These are phyloP conservation scores for Hyla sarda DNA, from an alignment of 2,113 vertebrate genomes.

Conservation along the genomic window DNA sequence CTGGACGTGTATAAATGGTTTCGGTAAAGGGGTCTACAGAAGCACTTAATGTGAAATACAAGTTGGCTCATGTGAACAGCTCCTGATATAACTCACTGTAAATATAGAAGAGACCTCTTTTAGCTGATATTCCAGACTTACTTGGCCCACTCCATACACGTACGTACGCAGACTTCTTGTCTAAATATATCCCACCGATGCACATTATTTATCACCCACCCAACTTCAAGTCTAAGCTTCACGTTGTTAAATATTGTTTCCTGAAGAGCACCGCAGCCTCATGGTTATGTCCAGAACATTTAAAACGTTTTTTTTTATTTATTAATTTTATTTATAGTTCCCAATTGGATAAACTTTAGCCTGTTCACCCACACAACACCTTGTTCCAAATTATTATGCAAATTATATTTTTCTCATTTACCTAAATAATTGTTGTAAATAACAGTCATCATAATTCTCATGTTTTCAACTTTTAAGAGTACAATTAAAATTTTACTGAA, in stretches of 20 bases:
- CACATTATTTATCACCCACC: not conserved
- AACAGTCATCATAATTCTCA: too few relatives aligned
- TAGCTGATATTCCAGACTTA: not conserved
- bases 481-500: too few relatives aligned
- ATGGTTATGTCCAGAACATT: not conserved
- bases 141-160: not conserved
- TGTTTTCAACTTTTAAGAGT: too few relatives aligned
- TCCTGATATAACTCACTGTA: not conserved
- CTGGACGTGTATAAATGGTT: not conserved
- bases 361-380: too few relatives aligned
- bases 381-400: too few relatives aligned
- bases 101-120: not conserved
- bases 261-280: not conserved
- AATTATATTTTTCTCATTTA: too few relatives aligned
- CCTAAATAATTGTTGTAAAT: too few relatives aligned
- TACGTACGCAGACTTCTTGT: not conserved
- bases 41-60: constrained; percentile 2
- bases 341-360: too few relatives aligned
- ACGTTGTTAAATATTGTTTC: not conserved
- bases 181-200: not conserved
- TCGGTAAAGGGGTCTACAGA: not conserved
- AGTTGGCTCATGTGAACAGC: not conserved
- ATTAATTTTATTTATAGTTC: too few relatives aligned
- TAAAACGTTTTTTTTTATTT: not conserved
- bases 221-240: not conserved